Evolutionary conservation across 1,140 invertebrate species (phyloP).

Genomic region (Aphelenchoides besseyi): DNA sequence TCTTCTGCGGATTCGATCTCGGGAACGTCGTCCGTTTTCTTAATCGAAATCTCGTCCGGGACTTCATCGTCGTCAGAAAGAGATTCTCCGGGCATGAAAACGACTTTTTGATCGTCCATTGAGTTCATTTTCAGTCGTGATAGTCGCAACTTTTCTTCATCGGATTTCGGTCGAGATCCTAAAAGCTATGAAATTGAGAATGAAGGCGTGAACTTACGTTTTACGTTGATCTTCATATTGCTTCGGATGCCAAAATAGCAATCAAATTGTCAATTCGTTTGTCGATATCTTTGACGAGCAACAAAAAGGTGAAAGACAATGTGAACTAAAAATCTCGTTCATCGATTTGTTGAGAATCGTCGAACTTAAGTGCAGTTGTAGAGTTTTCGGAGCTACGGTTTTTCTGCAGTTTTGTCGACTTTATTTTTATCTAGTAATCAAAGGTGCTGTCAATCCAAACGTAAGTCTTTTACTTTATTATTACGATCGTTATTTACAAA

Average conservation of each 20-base stretch:
- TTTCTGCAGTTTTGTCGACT: no score
- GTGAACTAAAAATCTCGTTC: neutral
- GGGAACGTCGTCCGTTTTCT: slow-evolving; percentile 1
- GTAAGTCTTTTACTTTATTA: no score
- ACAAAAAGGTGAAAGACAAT: neutral
- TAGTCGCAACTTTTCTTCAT: slow-evolving; percentile 3
- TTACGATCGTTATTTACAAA: neutral
- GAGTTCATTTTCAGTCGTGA: neutral
- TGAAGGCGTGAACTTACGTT: slow-evolving; percentile 7
- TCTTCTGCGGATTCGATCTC: neutral
- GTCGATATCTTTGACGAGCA: slow-evolving; percentile 7
- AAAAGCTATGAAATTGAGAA: neutral
- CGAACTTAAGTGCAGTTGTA: no score
- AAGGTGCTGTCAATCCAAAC: no score
- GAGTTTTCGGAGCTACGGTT: no score
- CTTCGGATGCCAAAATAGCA: no score
- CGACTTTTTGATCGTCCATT: neutral
- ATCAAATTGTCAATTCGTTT: neutral
- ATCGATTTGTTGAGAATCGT: no score
- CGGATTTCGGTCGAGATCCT: slow-evolving; percentile 1
- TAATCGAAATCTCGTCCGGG: slow-evolving; percentile 20
- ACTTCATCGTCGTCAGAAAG: slow-evolving; percentile 25
- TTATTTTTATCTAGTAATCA: no score
- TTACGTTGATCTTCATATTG: neutral
- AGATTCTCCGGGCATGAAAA: slow-evolving; percentile 14